Evolutionary conservation across 2,888 invertebrate species (phyloP).

Genomic region (Sarcophaga rosellei): DNA sequence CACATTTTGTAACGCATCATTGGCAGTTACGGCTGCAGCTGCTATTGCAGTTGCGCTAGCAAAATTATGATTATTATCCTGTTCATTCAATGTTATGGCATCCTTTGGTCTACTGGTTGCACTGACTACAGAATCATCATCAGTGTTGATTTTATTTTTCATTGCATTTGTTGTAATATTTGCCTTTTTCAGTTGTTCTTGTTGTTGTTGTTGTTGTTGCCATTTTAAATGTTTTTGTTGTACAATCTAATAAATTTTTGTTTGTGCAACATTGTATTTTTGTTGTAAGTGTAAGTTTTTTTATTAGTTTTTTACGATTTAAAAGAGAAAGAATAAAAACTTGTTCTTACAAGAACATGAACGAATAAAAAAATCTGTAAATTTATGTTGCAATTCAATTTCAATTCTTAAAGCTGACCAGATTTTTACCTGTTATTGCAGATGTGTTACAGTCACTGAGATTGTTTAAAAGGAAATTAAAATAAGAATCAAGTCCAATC

Average conservation of each 20-base stretch:
- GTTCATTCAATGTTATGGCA: slow-evolving; percentile 15
- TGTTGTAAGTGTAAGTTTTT: neutral
- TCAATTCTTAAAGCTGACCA: neutral
- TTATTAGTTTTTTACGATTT: slow-evolving; percentile 5
- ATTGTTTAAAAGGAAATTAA: neutral
- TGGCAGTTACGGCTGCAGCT: slow-evolving; percentile 26
- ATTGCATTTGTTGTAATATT: slow-evolving; percentile 28
- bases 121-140: slow-evolving; percentile 3
- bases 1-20: slow-evolving; percentile 37
- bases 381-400: neutral
- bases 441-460: neutral
- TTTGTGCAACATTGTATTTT: slow-evolving; percentile 35
- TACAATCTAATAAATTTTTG: slow-evolving; percentile 72
- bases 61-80: slow-evolving; percentile 36
- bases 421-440: neutral
- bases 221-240: slow-evolving; percentile 77
- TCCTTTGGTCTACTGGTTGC: slow-evolving; percentile 14
- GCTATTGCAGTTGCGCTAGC: neutral
- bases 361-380: neutral
- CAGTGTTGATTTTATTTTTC: neutral
- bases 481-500: too few relatives aligned
- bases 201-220: slow-evolving; percentile 66
- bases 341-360: slow-evolving; percentile 24
- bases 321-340: slow-evolving; percentile 34
- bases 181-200: neutral